phyloP scores from a whole-genome alignment of 2,113 vertebrate genomes.

The Conger conger region DNA sequence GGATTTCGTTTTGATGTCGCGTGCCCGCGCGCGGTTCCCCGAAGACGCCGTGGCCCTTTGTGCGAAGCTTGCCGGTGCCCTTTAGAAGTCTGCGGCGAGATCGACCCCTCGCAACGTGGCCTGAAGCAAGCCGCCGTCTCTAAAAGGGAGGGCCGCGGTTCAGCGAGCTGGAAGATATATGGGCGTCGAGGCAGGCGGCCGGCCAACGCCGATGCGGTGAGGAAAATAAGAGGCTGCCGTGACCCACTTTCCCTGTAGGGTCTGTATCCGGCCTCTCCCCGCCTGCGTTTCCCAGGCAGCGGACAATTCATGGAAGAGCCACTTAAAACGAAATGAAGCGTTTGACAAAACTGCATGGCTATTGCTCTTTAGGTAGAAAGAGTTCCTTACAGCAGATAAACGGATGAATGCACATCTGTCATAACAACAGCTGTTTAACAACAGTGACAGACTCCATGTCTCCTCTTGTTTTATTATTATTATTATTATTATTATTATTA shows the following conservation, averaged over 20 bases:
- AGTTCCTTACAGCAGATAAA: too few species aligned
- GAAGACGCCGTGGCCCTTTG: neutral
- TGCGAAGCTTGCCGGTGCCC: neutral
- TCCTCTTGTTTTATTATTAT: too few species aligned
- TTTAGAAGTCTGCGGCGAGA: neutral
- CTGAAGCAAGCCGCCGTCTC: neutral
- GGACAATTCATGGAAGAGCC: neutral
- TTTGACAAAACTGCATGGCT: neutral
- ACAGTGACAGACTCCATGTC: too few species aligned
- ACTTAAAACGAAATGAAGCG: neutral
- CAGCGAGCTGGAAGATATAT: neutral
- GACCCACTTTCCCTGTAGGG: neutral
- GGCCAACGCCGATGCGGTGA: neutral
- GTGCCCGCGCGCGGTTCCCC: too few species aligned
- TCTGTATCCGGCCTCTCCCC: neutral
- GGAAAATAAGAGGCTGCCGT: neutral
- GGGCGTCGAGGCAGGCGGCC: neutral
- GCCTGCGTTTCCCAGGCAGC: neutral
- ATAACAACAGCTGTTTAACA: too few species aligned
- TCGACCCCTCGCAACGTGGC: neutral
- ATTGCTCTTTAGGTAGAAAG: neutral
- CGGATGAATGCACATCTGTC: too few species aligned
- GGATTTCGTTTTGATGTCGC: neutral
- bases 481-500: too few species aligned
- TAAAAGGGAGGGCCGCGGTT: neutral